phyloP scores from a whole-genome alignment of 2,113 vertebrate genomes.

The Carassius carassius region DNA sequence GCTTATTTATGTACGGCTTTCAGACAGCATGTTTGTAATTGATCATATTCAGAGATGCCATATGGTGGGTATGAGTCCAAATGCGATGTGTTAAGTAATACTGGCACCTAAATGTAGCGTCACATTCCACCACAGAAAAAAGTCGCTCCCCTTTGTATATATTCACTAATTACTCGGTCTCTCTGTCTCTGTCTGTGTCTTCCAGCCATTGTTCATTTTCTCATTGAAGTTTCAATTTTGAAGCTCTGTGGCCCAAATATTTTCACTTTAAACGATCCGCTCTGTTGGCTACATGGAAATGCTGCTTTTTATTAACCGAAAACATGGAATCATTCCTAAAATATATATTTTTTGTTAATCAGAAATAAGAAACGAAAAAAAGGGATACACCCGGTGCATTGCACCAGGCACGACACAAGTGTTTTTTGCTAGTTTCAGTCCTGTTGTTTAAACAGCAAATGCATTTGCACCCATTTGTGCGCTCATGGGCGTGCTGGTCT shows the following conservation, averaged over 20 bases:
- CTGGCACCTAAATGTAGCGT: constrained; percentile 42
- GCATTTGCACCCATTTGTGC: too few species aligned
- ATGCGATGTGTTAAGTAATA: constrained; percentile 42
- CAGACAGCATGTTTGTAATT: constrained; percentile 49
- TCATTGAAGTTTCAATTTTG: neutral
- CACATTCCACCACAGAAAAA: constrained; percentile 33
- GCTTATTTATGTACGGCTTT: constrained; percentile 47
- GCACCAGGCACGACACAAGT: too few species aligned
- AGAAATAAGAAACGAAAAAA: too few species aligned
- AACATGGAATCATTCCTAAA: neutral
- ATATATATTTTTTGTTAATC: too few species aligned
- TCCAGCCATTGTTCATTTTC: constrained; percentile 31
- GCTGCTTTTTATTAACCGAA: neutral
- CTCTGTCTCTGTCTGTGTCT: constrained; percentile 6
- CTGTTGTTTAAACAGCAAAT: too few species aligned
- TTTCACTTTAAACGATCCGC: neutral
- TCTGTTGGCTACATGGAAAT: neutral
- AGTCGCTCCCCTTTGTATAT: constrained; percentile 26
- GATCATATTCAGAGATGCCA: constrained; percentile 47
- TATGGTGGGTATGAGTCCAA: constrained; percentile 45
- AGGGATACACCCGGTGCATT: too few species aligned
- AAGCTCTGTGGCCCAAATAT: neutral
- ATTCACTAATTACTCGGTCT: constrained; percentile 12
- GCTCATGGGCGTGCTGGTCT: too few species aligned
- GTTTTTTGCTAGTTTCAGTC: too few species aligned